Percentiles rank a stretch among this genome's conserved stretches.
These are phyloP conservation scores for Bugulina stolonifera DNA, from an alignment of 2,888 invertebrate species.

Conservation along the genomic window DNA sequence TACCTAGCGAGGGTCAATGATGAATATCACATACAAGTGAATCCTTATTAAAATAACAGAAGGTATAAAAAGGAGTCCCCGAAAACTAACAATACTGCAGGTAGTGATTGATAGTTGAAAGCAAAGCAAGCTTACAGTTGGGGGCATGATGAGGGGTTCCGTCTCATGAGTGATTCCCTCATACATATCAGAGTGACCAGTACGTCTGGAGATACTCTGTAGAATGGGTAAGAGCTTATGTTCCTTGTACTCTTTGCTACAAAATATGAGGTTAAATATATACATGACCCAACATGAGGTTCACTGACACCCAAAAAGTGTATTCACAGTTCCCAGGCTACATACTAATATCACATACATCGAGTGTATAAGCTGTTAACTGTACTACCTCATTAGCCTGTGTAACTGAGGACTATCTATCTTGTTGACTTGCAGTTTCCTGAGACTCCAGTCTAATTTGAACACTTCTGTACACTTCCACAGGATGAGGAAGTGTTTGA, in stretches of 20 bases:
- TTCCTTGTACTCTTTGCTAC: constrained; percentile 46
- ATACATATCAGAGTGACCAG: constrained; percentile 47
- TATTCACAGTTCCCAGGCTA: too few species aligned
- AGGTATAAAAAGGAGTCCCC: too few species aligned
- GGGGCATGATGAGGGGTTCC: constrained; percentile 45
- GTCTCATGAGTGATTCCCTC: constrained; percentile 46
- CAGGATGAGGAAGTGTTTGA: constrained; percentile 46
- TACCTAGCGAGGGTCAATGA: too few species aligned
- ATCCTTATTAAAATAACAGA: too few species aligned
- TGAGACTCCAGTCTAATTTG: constrained; percentile 47
- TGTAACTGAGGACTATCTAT: constrained; percentile 41
- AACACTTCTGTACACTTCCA: constrained; percentile 50
- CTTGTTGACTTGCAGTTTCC: constrained; percentile 40
- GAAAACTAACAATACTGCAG: too few species aligned
- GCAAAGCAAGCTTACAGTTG: constrained; percentile 34
- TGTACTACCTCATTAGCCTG: constrained; percentile 46
- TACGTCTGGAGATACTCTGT: constrained; percentile 45
- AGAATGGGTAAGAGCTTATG: constrained; percentile 48
- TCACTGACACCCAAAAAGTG: too few species aligned
- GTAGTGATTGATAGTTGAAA: too few species aligned
- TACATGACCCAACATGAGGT: too few species aligned
- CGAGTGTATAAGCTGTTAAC: too few species aligned
- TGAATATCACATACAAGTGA: too few species aligned
- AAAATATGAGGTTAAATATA: not conserved
- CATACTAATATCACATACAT: too few species aligned